Conservation (phyloP, 64 coral and sea anemone genomes). For the Montipora cactus region DNA sequence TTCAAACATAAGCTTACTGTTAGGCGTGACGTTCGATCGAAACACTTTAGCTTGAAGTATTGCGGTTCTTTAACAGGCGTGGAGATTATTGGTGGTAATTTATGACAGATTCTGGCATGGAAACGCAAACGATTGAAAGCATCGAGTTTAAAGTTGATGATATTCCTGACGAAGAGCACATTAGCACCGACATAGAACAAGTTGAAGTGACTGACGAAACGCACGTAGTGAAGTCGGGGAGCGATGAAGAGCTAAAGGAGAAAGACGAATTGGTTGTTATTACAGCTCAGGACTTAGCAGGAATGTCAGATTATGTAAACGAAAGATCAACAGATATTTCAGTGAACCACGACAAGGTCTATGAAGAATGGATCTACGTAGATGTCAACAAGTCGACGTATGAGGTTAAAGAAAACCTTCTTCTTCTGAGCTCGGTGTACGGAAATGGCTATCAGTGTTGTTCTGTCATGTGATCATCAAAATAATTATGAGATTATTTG, state of each 20-base stretch:
- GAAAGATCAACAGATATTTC: slow-evolving; percentile 31
- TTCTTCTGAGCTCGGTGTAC: slow-evolving; percentile 74
- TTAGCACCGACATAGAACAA: slow-evolving; percentile 21
- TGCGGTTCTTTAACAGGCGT: background rate
- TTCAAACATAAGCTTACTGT: background rate
- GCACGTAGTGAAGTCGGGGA: background rate
- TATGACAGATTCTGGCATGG: slow-evolving; percentile 11
- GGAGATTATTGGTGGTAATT: background rate
- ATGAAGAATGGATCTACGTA: slow-evolving; percentile 74
- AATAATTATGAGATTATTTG: background rate
- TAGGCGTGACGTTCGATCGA: background rate
- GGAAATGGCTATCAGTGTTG: slow-evolving; percentile 47
- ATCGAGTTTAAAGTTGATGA: slow-evolving; percentile 42
- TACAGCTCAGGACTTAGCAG: slow-evolving; percentile 33
- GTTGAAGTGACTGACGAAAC: slow-evolving; percentile 20
- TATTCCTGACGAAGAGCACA: background rate
- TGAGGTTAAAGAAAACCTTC: slow-evolving; percentile 55
- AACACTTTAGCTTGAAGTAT: background rate
- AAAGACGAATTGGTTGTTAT: slow-evolving; percentile 56
- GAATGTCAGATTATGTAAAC: background rate
- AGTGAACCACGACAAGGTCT: slow-evolving; percentile 15
- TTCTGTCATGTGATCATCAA: background rate
- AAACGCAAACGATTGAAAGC: slow-evolving; percentile 44
- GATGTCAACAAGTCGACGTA: slow-evolving; percentile 51
- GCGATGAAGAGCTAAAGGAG: background rate